Base-by-base conservation (phyloP, 2,888 invertebrate species). In the Himalopsyche kuldschensis region DNA sequence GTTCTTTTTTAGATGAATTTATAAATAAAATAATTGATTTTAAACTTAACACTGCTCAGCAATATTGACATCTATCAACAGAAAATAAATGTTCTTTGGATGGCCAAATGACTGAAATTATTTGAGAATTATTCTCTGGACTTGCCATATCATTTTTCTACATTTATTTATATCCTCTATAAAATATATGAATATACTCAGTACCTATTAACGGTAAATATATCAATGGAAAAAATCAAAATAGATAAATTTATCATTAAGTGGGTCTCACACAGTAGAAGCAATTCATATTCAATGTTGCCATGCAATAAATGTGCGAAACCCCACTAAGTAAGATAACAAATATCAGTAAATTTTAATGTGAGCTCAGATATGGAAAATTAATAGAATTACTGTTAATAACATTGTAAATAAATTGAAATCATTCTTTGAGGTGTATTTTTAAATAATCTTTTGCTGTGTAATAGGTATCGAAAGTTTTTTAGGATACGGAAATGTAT, bases 381-480 rank as follows among this genome's bases (percentile, higher is more conserved):
- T 83, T 47, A 84, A 79, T 82, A 82, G 78, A 47, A 27, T 69
- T 11, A 69, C 15, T 69, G 30, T 27, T 69, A 15, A 69, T 69
- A 27, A 69, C 11, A 63, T 69, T 69, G 69, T 69, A 69, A 27
- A 69, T 76, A 76, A 41, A 78, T 35, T 24, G 35, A 63, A 75
- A 80, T 48, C 76, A 83, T 83, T 83, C 78, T 46, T 81, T 81
- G 83, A 81, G 81, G 81, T 83, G 78, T 83, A 83, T 81, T 83
- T 83, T 81, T 30, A 69, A 83, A 83, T 77, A 48, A 48, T 83
- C 79, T 24, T 46, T 55, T 76, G 80, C 78, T 83, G 69, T 46
- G 41, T 41, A 27, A 77, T 83, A 83, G 80, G 20, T 31, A 80
- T 75, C 46, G 46, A 41, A 79, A 76, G n/a, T 76, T 20, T 63